Evolutionary conservation across 1,140 invertebrate genomes (phyloP).

Genomic region (Bactericera cockerelli): DNA sequence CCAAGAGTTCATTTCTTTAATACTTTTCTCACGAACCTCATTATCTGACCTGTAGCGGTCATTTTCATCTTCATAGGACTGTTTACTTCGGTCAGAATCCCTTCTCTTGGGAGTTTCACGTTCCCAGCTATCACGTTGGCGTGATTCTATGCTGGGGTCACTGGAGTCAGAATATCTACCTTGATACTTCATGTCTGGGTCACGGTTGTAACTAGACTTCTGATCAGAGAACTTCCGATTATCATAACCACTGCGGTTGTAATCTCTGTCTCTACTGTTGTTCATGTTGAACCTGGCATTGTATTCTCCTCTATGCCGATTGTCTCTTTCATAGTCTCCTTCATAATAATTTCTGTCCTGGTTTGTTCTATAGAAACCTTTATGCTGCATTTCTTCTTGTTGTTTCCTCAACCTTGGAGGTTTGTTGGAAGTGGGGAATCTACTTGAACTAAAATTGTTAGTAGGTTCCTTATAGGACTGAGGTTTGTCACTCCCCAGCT

Average conservation of each 20-base stretch:
- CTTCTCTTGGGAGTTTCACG: conserved; percentile 1
- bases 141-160: conserved; percentile 1
- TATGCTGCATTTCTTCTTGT: conserved; percentile 20
- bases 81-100: conserved; percentile 3
- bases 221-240: not conserved
- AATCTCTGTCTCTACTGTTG: not conserved
- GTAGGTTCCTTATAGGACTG: not conserved
- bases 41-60: conserved; percentile 4
- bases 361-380: conserved; percentile 7
- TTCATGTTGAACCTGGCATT: conserved; percentile 11
- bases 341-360: conserved; percentile 6
- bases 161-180: not conserved
- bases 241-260: not conserved
- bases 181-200: not conserved
- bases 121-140: conserved; percentile 1
- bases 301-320: not conserved
- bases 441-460: conserved; percentile 10
- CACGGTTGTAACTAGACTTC: not conserved
- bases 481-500: conserved; percentile 26
- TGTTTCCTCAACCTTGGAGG: conserved; percentile 30
- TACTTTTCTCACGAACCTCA: conserved; percentile 2
- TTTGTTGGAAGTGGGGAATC: conserved; percentile 6
- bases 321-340: conserved; percentile 23
- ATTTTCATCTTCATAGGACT: conserved; percentile 2
- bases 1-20: not conserved